A percentile compares a stretch with the other conserved stretches of the same genome.
phyloP scores from a whole-genome alignment of 2,888 invertebrate species.

The Linyphia triangularis region DNA sequence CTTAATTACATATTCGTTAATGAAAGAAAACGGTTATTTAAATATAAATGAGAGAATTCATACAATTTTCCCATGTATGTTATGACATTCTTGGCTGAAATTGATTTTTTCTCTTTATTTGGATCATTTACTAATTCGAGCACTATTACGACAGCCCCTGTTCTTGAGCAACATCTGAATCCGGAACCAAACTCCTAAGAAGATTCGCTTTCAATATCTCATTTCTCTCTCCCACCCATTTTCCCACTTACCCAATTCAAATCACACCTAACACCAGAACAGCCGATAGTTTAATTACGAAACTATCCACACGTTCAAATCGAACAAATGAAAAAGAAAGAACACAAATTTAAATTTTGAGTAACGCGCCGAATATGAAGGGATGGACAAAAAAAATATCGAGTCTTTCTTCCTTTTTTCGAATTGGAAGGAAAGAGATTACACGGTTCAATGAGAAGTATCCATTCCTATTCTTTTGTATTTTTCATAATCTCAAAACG shows the following conservation, averaged over 20 bases:
- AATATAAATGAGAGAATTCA: no score
- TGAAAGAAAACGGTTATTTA: no score
- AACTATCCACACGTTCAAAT: conserved; percentile 43
- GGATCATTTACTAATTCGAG: background rate
- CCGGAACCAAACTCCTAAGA: conserved; percentile 5
- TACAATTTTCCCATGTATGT: no score
- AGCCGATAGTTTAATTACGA: conserved; percentile 57
- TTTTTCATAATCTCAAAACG: conserved; percentile 51
- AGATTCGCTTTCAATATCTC: conserved; percentile 39
- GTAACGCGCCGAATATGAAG: background rate
- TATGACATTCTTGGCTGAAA: no score
- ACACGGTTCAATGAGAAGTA: conserved; percentile 51
- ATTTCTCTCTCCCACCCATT: conserved; percentile 2
- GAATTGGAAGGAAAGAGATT: conserved; percentile 57
- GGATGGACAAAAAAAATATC: background rate
- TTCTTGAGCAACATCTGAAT: background rate
- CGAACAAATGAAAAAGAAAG: conserved; percentile 15
- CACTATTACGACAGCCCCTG: background rate
- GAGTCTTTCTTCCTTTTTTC: conserved; percentile 35
- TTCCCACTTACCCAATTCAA: conserved; percentile 19
- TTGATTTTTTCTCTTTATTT: no score
- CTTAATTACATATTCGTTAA: no score
- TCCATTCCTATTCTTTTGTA: conserved; percentile 49
- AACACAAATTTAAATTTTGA: conserved; percentile 57
- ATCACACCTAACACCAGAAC: conserved; percentile 14